Percentiles rank a stretch among this genome's conserved stretches.
Conservation (phyloP, 1,140 invertebrate species). For the Pseudobourletiella spinata region DNA sequence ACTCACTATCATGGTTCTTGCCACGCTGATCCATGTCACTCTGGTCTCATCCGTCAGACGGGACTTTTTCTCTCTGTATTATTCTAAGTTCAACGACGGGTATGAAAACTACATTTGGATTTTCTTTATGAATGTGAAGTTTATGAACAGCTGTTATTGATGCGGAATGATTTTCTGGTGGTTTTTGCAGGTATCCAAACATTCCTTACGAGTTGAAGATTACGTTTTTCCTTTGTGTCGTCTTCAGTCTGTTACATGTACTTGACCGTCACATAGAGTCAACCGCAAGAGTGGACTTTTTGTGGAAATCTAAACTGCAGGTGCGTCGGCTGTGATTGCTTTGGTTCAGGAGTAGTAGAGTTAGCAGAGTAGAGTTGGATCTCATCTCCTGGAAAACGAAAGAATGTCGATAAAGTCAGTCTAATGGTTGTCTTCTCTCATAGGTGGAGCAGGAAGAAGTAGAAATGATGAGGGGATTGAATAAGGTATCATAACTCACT, state of each 20-base stretch:
- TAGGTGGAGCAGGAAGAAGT: slow-evolving; percentile 88
- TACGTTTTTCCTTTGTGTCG: slow-evolving; percentile 52
- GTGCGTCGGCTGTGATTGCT: too few species aligned
- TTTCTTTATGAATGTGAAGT: not conserved
- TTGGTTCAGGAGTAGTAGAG: not conserved
- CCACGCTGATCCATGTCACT: slow-evolving; percentile 53
- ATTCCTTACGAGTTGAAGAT: slow-evolving; percentile 56
- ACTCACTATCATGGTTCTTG: slow-evolving; percentile 61
- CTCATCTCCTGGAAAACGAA: not conserved
- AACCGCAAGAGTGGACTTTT: slow-evolving; percentile 74
- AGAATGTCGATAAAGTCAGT: too few species aligned
- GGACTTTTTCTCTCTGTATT: slow-evolving; percentile 52
- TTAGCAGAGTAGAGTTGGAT: not conserved
- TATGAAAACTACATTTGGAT: slow-evolving; percentile 41
- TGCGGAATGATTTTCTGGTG: too few species aligned
- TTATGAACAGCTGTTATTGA: not conserved
- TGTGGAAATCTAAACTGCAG: slow-evolving; percentile 78
- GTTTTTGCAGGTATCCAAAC: slow-evolving; percentile 53
- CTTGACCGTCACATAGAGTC: slow-evolving; percentile 78
- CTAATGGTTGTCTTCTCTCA: too few species aligned
- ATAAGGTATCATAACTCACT: slow-evolving; percentile 67
- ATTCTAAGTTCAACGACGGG: slow-evolving; percentile 47
- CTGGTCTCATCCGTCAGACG: slow-evolving; percentile 51
- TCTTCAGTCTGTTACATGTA: slow-evolving; percentile 56
- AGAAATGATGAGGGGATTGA: slow-evolving; percentile 88